Evolutionary conservation across 2,113 vertebrate genomes (phyloP), one percentile per base, ranked within the genome.

Genomic region (Vidua chalybeata): DNA sequence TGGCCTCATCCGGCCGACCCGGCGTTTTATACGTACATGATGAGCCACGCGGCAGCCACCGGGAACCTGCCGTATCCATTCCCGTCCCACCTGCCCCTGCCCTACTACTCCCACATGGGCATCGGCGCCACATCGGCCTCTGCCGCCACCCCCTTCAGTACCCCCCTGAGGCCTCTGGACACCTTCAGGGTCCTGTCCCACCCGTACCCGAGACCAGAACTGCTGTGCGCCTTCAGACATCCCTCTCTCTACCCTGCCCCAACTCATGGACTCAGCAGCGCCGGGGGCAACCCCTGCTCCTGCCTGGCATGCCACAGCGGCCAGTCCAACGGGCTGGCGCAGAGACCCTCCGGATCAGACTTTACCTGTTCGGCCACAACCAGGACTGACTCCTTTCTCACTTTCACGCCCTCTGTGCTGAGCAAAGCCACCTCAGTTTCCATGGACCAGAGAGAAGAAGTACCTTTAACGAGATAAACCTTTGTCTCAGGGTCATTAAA

Each of bases 21-120:
- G 45, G 99, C 99, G 72, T 99, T 99, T 95, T 99, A 99, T 94
- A 99, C 99, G 75, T 99, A 99, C 97, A 99, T 99, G 99, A 99
- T 99, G 99, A 99, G 99, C 98, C 99, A 99, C 92, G 99, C 99
- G 1, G 99, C 99, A 19, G 99, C 99, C 96, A 98, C 99, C 3
- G 99, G 99, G 83, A 99, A 98, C 95, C 97, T 99, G 93, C 99
- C 99, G 58, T 99, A 99, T 59, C 99, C 99, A 7, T 99, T 99
- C 96, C 99, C 99, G 5, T 99, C 99, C 37, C 99, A 99, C 98
- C 98, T 99, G 98, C 99, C 99, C 18, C 97, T 99, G 55, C 99
- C 99, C 84, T 99, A 99, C 96, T 99, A 99, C 96, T 99, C 99
- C 66, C 99, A 99, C 71, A 98, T 99, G 97, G 98, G 99, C 22